phyloP scores from a whole-genome alignment of 2,888 invertebrate genomes.

The Thecophora atra region DNA sequence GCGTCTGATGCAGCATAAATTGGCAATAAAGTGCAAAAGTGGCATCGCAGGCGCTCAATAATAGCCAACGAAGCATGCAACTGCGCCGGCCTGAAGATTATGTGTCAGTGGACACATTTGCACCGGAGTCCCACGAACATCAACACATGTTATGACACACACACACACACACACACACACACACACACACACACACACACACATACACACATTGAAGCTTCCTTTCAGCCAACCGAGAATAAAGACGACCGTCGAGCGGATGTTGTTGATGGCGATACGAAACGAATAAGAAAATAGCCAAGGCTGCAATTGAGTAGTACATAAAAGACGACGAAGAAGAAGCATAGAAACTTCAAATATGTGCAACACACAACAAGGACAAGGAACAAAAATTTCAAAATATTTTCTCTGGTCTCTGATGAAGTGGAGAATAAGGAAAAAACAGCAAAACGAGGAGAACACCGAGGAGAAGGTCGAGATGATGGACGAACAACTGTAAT shows the following conservation, averaged over 20 bases:
- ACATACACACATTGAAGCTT: not conserved
- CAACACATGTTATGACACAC: not conserved
- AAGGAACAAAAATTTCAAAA: not conserved
- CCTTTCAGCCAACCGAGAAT: not conserved
- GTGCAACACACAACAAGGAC: not conserved
- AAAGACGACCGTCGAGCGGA: not conserved
- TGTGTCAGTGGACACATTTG: constrained; percentile 18
- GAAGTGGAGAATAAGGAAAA: too few species aligned
- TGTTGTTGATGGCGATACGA: too few species aligned
- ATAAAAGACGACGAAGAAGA: not conserved
- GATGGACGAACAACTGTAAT: not conserved
- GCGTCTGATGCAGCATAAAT: constrained; percentile 14
- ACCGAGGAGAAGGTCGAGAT: too few species aligned
- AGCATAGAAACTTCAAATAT: not conserved
- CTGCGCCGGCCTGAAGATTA: not conserved
- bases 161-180: not conserved
- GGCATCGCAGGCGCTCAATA: not conserved
- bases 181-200: not conserved
- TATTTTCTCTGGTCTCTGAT: not conserved
- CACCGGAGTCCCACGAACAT: constrained; percentile 2
- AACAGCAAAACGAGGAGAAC: too few species aligned
- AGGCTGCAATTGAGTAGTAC: not conserved
- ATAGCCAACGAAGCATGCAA: not conserved
- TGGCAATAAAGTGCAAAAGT: constrained; percentile 29
- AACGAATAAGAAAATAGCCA: not conserved